Percentiles rank a stretch among this genome's conserved stretches.
phyloP scores from a whole-genome alignment of 2,888 invertebrate species.

The Cheilosia scutellata region DNA sequence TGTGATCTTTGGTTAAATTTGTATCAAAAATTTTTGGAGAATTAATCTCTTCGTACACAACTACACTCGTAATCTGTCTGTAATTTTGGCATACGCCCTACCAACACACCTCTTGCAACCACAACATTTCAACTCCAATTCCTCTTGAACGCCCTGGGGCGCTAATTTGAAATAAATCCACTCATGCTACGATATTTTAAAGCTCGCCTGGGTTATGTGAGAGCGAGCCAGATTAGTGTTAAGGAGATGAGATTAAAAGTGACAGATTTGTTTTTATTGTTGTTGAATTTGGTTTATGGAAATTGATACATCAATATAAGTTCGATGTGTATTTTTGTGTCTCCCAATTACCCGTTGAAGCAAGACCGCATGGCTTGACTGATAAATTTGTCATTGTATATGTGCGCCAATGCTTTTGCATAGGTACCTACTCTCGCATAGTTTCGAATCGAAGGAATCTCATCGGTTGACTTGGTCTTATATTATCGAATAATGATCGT shows the following conservation, averaged over 20 bases:
- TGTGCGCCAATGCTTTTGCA: not conserved
- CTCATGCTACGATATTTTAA: not conserved
- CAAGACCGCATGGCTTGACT: conserved; percentile 49
- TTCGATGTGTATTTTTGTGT: conserved; percentile 5
- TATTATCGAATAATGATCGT: not conserved
- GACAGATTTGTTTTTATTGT: conserved; percentile 8
- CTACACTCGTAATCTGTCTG: too few species aligned
- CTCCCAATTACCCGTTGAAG: conserved; percentile 57
- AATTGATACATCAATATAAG: conserved; percentile 28
- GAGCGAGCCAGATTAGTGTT: conserved; percentile 2
- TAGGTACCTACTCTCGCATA: not conserved
- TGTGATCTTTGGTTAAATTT: too few species aligned
- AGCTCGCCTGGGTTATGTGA: not conserved
- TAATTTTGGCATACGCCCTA: too few species aligned
- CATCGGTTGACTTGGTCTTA: not conserved
- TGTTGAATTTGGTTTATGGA: conserved; percentile 13
- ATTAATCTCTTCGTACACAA: too few species aligned
- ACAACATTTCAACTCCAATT: too few species aligned
- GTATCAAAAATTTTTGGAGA: too few species aligned
- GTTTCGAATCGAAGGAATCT: not conserved
- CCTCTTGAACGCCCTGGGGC: too few species aligned
- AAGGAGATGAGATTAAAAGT: conserved; percentile 32
- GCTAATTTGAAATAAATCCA: not conserved
- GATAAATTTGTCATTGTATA: not conserved
- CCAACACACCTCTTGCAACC: too few species aligned